Evolutionary conservation across 2,888 invertebrate genomes (phyloP), one percentile per base, ranked within the genome.

Genomic region (Tuberolachnus salignus): DNA sequence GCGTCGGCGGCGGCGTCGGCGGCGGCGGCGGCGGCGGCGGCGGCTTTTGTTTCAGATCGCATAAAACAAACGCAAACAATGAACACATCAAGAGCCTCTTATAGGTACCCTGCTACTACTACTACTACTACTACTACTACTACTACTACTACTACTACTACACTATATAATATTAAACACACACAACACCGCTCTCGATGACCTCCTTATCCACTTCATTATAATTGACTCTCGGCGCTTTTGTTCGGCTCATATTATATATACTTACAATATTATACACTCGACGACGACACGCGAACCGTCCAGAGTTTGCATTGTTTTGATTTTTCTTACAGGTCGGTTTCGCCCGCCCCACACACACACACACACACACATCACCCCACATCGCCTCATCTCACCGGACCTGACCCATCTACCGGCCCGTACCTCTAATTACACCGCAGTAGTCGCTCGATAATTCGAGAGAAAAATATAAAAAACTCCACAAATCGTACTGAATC

Each of bases 171-270:
- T n/a, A n/a, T n/a, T n/a, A n/a, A n/a, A n/a, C 13, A 13, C 44
- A n/a, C n/a, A 44, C 57, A n/a, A 34, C 46, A 51, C 51, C n/a
- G 2, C 21, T 66, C 64, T 74, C 74, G 74, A 74, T 64, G 74
- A 64, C 74, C 75, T 75, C 75, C 66, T 75, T 75, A 66, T 55
- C 66, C 66, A 66, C 75, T 75, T 66, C 75, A 66, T 75, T 75
- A 75, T 75, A 75, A 75, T 75, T 75, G 75, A 75, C 75, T 75
- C 75, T 75, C 55, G 66, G 75, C 66, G 66, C 75, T 66, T 75
- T 64, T 75, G 75, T 75, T 75, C 10, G 44, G 46, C 46, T 66
- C 66, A 34, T 34, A 34, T 34, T 34, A 34, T 34, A 4, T 34
- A 34, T 34, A 34, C 34, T 34, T 34, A 34, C 34, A 6, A 34